Evolutionary conservation across 2,888 invertebrate genomes (phyloP), one percentile per base, ranked within the genome.

Genomic region (Coelinius sp.): DNA sequence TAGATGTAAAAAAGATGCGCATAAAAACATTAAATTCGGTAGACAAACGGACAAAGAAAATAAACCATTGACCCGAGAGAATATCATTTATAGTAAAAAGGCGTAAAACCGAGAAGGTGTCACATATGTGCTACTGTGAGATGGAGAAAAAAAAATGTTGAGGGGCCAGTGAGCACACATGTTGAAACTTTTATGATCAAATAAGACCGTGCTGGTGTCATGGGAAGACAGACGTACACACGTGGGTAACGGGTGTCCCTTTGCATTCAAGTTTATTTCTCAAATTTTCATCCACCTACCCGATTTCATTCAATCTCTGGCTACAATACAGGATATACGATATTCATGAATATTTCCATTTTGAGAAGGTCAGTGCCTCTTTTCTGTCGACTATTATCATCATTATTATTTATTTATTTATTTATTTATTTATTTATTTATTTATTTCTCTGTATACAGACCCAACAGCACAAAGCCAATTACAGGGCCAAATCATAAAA

Each of bases 171-270:
- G 25, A 41, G 64, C 70, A 73, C 73, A 76, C 70, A 72, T 75
- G 74, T 75, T 73, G 44, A 70, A 78, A 75, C 49, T 71, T 76
- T 76, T 75, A 76, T 73, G 77, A 78, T 77, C 72, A 35, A 63
- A 38, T 69, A 56, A 62, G 31, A 35, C 52, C 22, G 63, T 27
- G 31, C 56, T 56, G 27, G 35, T 44, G 44, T 63, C 44, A 64
- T 70, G 67, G 53, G 52, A 70, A 70, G 63, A 70, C 53, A 73
- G 59, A 71, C 52, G 24, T 31, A 44, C 67, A 70, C 73, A 73
- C 70, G 70, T 73, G 70, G 66, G 24, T 25, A 14, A 62, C 65
- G 63, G 41, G 41, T 63, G 63, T 41, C 25, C 41, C 63, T 41
- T 41, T 63, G 38, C 63, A 41, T 44, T 24, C 41, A 8, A 63